A percentile compares a stretch with the other conserved stretches of the same genome.
Conservation (phyloP, 1,140 invertebrate species). For the Lithobius niger region DNA sequence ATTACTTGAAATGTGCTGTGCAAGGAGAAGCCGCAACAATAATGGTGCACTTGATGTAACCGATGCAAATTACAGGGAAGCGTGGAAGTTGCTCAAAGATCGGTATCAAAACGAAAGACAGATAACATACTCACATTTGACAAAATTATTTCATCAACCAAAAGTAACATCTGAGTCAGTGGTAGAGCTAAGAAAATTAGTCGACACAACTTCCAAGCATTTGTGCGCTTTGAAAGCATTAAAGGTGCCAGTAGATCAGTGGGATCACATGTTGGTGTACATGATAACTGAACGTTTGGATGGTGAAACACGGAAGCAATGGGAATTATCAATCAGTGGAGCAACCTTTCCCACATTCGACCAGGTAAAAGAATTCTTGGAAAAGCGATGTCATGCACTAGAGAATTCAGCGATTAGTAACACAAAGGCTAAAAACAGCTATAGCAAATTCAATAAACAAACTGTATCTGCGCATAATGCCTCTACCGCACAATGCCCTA, state of each 20-base stretch:
- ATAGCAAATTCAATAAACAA: neutral
- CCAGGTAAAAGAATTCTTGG: neutral
- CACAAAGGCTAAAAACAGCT: neutral
- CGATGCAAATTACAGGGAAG: conserved; percentile 3
- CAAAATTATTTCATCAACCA: neutral
- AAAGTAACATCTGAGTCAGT: neutral
- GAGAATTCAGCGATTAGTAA: neutral
- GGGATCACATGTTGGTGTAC: conserved; percentile 11
- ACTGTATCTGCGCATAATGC: too few species aligned
- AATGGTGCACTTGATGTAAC: neutral
- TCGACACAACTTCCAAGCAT: conserved; percentile 9
- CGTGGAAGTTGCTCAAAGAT: conserved; percentile 1
- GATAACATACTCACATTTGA: conserved; percentile 2
- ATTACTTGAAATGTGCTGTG: too few species aligned
- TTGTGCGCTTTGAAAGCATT: conserved; percentile 10
- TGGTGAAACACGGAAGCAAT: conserved; percentile 3
- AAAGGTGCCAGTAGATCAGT: neutral
- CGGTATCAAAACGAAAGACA: conserved; percentile 13
- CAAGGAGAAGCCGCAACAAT: conserved; percentile 11
- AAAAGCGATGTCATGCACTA: neutral
- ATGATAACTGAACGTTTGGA: conserved; percentile 11
- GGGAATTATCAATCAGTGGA: neutral
- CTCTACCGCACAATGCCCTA: neutral
- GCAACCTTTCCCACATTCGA: neutral
- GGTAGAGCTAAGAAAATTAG: neutral